Evolutionary conservation across 2,797 vertebrate genomes (phyloP).

Genomic region (Crocidura indochinensis): DNA sequence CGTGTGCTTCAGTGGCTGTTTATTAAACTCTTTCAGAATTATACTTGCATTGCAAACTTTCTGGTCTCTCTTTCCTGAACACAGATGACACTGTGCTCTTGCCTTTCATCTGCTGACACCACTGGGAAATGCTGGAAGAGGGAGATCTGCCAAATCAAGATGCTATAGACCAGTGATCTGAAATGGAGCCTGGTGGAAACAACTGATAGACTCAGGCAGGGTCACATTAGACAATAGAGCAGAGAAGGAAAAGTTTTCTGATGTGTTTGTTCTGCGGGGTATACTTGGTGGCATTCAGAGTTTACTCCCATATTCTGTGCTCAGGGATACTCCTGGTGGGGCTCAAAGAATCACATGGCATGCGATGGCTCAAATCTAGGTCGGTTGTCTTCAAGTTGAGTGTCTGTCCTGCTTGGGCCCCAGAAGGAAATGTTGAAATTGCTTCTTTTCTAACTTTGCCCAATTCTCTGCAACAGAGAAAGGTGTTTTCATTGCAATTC

Average conservation of each 20-base stretch:
- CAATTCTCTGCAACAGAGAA: slow-evolving; percentile 76
- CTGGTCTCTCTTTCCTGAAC: slow-evolving; percentile 75
- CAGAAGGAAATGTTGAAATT: background rate
- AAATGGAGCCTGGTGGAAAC: slow-evolving; percentile 67
- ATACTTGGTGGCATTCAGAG: too few relatives aligned
- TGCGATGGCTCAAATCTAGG: too few relatives aligned
- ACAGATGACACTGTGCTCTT: slow-evolving; percentile 54
- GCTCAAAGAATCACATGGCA: too few relatives aligned
- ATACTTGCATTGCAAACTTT: slow-evolving; percentile 84
- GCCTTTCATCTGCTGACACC: slow-evolving; percentile 78
- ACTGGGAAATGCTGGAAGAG: slow-evolving; percentile 78
- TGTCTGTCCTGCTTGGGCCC: too few relatives aligned
- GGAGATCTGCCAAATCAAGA: slow-evolving; percentile 44
- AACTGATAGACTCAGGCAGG: slow-evolving; percentile 50
- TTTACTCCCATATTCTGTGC: too few relatives aligned
- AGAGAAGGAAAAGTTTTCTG: slow-evolving; percentile 2
- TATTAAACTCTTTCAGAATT: slow-evolving; percentile 89
- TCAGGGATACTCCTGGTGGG: too few relatives aligned
- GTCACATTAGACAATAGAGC: slow-evolving; percentile 64
- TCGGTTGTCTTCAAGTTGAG: too few relatives aligned
- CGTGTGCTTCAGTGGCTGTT: slow-evolving; percentile 90
- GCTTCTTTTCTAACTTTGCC: slow-evolving; percentile 76
- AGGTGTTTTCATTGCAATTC: slow-evolving; percentile 47
- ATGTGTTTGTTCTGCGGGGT: too few relatives aligned
- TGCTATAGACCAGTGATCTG: slow-evolving; percentile 58